Conservation (phyloP, 2,113 vertebrate species). For the Xyliphius kryptos region DNA sequence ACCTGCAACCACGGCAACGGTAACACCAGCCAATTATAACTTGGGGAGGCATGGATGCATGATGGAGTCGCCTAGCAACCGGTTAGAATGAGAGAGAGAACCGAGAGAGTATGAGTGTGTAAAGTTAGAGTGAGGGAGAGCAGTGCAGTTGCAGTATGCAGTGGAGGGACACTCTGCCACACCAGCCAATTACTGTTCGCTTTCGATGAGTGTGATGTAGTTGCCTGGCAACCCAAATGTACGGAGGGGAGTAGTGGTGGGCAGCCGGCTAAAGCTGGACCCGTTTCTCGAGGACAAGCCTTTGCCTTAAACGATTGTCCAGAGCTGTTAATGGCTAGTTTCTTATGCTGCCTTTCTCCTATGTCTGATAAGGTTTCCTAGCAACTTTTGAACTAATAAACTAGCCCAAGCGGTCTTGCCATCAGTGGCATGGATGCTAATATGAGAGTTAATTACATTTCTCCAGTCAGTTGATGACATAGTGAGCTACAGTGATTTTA, state of each 20-base stretch:
- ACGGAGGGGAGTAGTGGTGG: slow-evolving; percentile 17
- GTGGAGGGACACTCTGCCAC: slow-evolving; percentile 63
- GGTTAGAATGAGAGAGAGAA: slow-evolving; percentile 40
- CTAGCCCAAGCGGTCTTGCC: slow-evolving; percentile 2
- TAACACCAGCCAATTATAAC: slow-evolving; percentile 76
- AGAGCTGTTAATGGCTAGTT: slow-evolving; percentile 56
- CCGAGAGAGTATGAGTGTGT: slow-evolving; percentile 25
- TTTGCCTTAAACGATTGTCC: slow-evolving; percentile 14
- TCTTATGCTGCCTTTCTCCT: slow-evolving; percentile 45
- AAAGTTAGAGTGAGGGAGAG: slow-evolving; percentile 18
- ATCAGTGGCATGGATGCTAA: slow-evolving; percentile 61
- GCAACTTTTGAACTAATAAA: slow-evolving; percentile 51
- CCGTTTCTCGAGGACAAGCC: slow-evolving; percentile 8
- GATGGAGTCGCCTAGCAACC: slow-evolving; percentile 91
- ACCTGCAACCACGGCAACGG: slow-evolving; percentile 65
- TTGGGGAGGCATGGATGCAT: slow-evolving; percentile 59
- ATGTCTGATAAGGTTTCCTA: slow-evolving; percentile 57
- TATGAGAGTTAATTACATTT: slow-evolving; percentile 65
- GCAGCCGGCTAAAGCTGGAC: slow-evolving; percentile 18
- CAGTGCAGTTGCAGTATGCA: slow-evolving; percentile 35
- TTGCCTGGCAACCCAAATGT: slow-evolving; percentile 82
- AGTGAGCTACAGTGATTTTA: slow-evolving; percentile 46
- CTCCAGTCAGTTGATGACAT: slow-evolving; percentile 55
- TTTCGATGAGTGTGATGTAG: slow-evolving; percentile 74
- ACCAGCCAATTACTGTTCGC: slow-evolving; percentile 85